A percentile compares a stretch with the other conserved stretches of the same genome.
These are phyloP conservation scores for Phortica okadai DNA, from an alignment of 2,888 invertebrate species.

Conservation along the genomic window DNA sequence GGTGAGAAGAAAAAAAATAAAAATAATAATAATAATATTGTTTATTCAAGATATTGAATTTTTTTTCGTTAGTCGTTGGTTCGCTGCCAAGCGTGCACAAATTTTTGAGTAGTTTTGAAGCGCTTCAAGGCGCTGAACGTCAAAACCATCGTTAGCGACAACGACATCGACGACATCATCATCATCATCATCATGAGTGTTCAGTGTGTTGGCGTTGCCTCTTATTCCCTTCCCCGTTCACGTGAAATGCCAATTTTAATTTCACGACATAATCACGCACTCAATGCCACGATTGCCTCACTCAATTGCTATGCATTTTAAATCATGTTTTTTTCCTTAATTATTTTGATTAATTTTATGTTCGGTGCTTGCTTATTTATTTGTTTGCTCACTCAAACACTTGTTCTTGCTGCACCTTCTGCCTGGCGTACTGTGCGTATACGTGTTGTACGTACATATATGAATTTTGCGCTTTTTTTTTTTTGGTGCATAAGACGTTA, in stretches of 20 bases:
- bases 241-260: slow-evolving; percentile 53
- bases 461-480: not conserved
- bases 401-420: no score
- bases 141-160: no score
- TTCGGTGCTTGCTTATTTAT: not conserved
- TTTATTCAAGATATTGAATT: slow-evolving; percentile 68
- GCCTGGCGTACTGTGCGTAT: no score
- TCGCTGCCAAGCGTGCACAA: not conserved
- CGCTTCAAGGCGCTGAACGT: no score
- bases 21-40: slow-evolving; percentile 61
- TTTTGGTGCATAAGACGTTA: not conserved
- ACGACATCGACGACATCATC: not conserved
- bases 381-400: no score
- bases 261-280: slow-evolving; percentile 55
- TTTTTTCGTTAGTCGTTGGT: slow-evolving; percentile 55
- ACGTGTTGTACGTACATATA: not conserved
- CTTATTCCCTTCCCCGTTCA: not conserved
- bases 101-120: no score
- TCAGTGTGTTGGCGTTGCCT: not conserved
- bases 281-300: slow-evolving; percentile 44
- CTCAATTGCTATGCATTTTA: slow-evolving; percentile 10
- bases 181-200: slow-evolving; percentile 5
- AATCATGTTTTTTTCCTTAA: not conserved
- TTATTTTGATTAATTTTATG: slow-evolving; percentile 26
- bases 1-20: slow-evolving; percentile 49